Percentiles rank a stretch among this genome's conserved stretches.
Conservation (phyloP, 2,113 vertebrate species). For the Mirza zaza region DNA sequence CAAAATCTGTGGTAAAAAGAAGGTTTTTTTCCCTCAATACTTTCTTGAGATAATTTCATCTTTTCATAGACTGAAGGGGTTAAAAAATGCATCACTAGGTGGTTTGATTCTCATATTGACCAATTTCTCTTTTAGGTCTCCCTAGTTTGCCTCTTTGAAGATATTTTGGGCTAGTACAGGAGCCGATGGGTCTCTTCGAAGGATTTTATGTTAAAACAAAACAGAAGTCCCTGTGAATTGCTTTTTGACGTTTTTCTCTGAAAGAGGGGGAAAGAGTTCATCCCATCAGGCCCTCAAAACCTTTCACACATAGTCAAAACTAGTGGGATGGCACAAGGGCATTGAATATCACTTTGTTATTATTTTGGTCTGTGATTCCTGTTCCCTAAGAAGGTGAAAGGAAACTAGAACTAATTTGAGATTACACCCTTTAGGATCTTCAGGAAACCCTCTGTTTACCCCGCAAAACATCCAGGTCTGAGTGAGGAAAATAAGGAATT, state of each 20-base stretch:
- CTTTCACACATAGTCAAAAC: fast-evolving
- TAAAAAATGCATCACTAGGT: neutral
- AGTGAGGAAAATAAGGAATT: neutral
- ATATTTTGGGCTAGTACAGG: neutral
- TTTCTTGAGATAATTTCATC: neutral
- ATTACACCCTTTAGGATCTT: neutral
- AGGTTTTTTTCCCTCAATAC: neutral
- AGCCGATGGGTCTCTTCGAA: neutral
- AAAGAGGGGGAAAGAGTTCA: fast-evolving
- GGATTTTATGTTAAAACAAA: neutral
- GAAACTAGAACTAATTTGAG: neutral
- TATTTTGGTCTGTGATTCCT: neutral
- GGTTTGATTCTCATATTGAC: neutral
- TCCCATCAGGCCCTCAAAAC: neutral
- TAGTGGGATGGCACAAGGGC: neutral
- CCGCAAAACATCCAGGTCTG: neutral
- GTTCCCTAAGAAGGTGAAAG: too few relatives aligned
- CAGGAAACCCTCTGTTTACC: neutral
- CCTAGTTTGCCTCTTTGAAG: neutral
- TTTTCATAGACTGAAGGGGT: neutral
- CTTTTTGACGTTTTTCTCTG: neutral
- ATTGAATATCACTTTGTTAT: fast-evolving
- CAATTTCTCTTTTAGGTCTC: neutral
- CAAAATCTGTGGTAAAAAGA: constrained; percentile 75
- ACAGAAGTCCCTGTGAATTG: neutral